A percentile compares a stretch with the other conserved stretches of the same genome.
Evolutionary conservation across 2,797 vertebrate species (phyloP).

Genomic region (Danio jaintianensis): DNA sequence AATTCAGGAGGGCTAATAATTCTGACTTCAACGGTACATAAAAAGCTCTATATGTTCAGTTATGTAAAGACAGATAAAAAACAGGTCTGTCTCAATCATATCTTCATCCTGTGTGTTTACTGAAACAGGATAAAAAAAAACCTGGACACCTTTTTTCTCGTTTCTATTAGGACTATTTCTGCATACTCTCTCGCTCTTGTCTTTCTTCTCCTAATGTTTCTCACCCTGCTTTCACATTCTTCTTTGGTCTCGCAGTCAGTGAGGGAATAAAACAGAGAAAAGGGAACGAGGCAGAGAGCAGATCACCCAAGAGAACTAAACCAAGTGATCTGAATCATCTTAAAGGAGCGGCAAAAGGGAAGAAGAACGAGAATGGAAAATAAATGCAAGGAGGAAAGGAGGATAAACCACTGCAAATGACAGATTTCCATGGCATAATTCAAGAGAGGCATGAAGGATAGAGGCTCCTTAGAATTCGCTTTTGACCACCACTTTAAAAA

Average conservation of each 20-base stretch:
- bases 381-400: constrained; percentile 34
- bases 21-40: too few relatives aligned
- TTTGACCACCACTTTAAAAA: constrained; percentile 44
- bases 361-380: constrained; percentile 26
- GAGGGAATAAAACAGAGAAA: constrained; percentile 26
- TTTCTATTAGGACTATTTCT: constrained; percentile 74
- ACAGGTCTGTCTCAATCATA: constrained; percentile 15
- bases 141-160: constrained; percentile 60
- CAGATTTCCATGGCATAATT: constrained; percentile 58
- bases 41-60: constrained; percentile 23
- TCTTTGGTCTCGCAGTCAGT: constrained; percentile 34
- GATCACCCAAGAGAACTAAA: constrained; percentile 40
- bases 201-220: constrained; percentile 47
- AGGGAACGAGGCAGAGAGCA: constrained; percentile 48
- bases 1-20: too few relatives aligned
- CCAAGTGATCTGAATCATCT: constrained; percentile 39
- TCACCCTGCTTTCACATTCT: constrained; percentile 71
- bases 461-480: constrained; percentile 50
- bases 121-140: constrained; percentile 29
- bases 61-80: constrained; percentile 59
- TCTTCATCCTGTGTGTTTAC: constrained; percentile 38
- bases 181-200: constrained; percentile 68
- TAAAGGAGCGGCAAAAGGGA: constrained; percentile 34
- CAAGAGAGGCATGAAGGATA: constrained; percentile 37
- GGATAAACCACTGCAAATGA: constrained; percentile 58